Percentiles rank a stretch among this genome's conserved stretches.
Conservation (phyloP, 1,140 invertebrate species). For the Maniola jurtina region DNA sequence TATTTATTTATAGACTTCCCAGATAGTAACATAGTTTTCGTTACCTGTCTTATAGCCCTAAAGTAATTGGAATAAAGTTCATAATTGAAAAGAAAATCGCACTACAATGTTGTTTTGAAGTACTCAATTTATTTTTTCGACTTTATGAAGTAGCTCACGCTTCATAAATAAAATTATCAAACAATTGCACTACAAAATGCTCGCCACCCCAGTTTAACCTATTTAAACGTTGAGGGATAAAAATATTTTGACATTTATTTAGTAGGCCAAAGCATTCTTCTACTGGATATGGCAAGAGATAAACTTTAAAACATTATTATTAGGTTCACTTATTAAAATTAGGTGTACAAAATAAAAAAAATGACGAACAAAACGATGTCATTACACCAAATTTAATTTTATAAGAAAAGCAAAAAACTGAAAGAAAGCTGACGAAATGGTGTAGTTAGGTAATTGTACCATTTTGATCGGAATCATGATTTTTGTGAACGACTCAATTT, state of each 20-base stretch:
- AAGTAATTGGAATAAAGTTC: constrained; percentile 17
- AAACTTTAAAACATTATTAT: too few species aligned
- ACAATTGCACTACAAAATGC: constrained; percentile 53
- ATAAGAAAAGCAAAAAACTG: too few species aligned
- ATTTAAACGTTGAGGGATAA: constrained; percentile 51
- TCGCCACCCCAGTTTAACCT: constrained; percentile 60
- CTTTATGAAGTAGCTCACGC: constrained; percentile 50
- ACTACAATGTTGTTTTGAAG: constrained; percentile 19
- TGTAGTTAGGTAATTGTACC: too few species aligned
- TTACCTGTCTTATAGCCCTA: constrained; percentile 1
- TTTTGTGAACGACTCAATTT: too few species aligned
- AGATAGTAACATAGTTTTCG: constrained; percentile 11
- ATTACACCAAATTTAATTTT: too few species aligned
- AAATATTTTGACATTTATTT: constrained; percentile 71
- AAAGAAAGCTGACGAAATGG: too few species aligned
- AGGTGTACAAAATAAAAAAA: too few species aligned
- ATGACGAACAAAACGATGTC: too few species aligned
- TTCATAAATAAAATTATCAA: constrained; percentile 71
- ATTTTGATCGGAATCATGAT: too few species aligned
- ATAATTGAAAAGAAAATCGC: constrained; percentile 18
- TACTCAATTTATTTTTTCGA: constrained; percentile 38
- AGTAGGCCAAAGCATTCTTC: constrained; percentile 24
- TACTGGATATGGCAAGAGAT: constrained; percentile 29
- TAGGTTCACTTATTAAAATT: too few species aligned
- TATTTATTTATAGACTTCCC: constrained; percentile 50